Conservation (phyloP, 2,113 vertebrate genomes). For the Baryphthengus martii region DNA sequence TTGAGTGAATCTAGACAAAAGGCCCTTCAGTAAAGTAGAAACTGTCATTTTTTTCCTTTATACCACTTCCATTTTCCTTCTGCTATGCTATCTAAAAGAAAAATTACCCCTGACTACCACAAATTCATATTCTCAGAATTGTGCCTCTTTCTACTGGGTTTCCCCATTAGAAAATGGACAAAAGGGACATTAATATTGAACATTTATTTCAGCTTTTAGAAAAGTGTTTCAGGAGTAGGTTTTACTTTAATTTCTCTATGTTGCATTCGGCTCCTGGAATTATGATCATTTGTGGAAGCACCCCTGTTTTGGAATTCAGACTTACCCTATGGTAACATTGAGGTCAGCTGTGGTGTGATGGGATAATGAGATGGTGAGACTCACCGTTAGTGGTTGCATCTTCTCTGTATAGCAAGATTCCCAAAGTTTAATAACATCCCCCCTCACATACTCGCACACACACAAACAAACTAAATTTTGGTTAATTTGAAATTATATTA, state of each 20-base stretch:
- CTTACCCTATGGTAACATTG: background rate
- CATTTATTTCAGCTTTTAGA: background rate
- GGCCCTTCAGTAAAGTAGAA: background rate
- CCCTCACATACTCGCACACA: rapidly evolving
- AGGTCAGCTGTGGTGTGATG: background rate
- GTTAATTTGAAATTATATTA: background rate
- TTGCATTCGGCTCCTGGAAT: background rate
- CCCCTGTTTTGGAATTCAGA: background rate
- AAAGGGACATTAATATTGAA: background rate
- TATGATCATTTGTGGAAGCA: background rate
- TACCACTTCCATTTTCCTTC: background rate
- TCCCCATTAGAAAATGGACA: background rate
- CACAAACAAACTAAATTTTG: background rate
- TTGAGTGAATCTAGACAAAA: background rate
- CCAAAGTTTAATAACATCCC: background rate
- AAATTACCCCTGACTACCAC: background rate
- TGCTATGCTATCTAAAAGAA: background rate
- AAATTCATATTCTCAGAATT: background rate
- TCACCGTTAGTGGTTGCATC: rapidly evolving
- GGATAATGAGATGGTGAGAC: background rate
- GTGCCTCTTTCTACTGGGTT: background rate
- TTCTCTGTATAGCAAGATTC: background rate
- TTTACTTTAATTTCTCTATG: background rate
- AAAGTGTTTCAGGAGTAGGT: background rate
- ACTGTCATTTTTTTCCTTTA: background rate